Evolutionary conservation across 2,113 vertebrate genomes (phyloP).

Genomic region (Python bivittatus): DNA sequence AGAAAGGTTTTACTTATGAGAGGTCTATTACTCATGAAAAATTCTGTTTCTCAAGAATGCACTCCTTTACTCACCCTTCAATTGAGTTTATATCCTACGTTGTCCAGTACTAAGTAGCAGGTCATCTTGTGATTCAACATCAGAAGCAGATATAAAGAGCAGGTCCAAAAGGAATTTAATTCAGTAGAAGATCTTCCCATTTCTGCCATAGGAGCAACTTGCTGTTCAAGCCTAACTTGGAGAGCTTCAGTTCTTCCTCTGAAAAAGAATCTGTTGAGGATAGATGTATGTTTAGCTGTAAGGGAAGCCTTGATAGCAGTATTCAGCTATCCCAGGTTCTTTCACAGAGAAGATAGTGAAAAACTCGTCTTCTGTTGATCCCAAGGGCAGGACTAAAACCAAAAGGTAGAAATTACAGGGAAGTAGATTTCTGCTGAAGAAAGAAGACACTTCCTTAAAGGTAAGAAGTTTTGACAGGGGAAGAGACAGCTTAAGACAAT

Average conservation of each 20-base stretch:
- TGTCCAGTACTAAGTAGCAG: neutral
- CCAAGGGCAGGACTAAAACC: neutral
- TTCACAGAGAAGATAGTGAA: neutral
- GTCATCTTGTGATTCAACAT: neutral
- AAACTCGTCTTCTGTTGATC: neutral
- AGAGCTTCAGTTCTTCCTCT: neutral
- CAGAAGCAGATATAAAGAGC: neutral
- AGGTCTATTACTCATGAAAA: neutral
- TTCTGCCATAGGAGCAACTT: neutral
- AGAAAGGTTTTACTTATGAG: neutral
- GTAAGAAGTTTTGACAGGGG: neutral
- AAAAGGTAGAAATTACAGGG: neutral
- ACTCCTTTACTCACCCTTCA: neutral
- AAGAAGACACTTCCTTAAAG: neutral
- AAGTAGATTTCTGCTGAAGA: neutral
- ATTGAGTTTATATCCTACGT: neutral
- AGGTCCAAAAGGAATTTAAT: neutral
- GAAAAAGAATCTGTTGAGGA: neutral
- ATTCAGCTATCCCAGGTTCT: neutral
- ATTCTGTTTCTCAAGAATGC: neutral
- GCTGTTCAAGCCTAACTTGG: neutral
- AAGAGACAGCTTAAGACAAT: neutral
- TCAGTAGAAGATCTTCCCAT: neutral
- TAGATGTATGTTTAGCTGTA: neutral
- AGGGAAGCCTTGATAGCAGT: neutral